Conservation (phyloP, 2,888 invertebrate genomes). For the Brachylomia viminalis region DNA sequence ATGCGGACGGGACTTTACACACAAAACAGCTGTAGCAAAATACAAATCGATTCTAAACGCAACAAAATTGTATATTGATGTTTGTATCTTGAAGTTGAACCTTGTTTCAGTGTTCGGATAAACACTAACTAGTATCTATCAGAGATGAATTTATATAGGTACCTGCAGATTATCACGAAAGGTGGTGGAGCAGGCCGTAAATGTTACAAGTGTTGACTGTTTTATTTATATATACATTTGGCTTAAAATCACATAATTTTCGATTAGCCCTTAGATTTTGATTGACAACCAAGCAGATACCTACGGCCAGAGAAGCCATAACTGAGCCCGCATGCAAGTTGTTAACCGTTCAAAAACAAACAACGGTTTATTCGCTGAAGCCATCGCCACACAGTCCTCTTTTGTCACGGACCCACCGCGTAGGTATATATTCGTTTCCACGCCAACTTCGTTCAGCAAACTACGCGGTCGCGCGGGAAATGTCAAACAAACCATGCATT, state of each 20-base stretch:
- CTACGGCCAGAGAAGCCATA: background rate
- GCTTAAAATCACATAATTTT: background rate
- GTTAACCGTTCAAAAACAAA: constrained; percentile 26
- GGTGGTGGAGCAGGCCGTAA: background rate
- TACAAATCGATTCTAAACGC: constrained; percentile 9
- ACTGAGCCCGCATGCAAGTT: constrained; percentile 41
- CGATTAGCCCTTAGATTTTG: background rate
- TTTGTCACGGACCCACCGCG: constrained; percentile 19
- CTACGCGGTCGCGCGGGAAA: constrained; percentile 33
- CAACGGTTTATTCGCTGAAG: constrained; percentile 36
- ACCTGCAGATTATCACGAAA: background rate
- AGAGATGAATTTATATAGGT: background rate
- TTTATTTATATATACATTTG: background rate
- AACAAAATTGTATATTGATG: background rate
- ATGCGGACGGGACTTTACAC: background rate
- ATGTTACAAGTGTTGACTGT: background rate
- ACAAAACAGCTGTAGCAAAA: constrained; percentile 15
- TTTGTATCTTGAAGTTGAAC: background rate
- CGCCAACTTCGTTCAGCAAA: constrained; percentile 41
- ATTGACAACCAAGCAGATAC: background rate
- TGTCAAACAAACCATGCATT: constrained; percentile 43
- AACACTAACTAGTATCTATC: background rate
- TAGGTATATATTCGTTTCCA: constrained; percentile 12
- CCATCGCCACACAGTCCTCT: constrained; percentile 13
- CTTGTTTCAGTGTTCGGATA: background rate